Evolutionary conservation across 2,797 vertebrate genomes (phyloP).

Genomic region (Odontamblyopus lacepedii): DNA sequence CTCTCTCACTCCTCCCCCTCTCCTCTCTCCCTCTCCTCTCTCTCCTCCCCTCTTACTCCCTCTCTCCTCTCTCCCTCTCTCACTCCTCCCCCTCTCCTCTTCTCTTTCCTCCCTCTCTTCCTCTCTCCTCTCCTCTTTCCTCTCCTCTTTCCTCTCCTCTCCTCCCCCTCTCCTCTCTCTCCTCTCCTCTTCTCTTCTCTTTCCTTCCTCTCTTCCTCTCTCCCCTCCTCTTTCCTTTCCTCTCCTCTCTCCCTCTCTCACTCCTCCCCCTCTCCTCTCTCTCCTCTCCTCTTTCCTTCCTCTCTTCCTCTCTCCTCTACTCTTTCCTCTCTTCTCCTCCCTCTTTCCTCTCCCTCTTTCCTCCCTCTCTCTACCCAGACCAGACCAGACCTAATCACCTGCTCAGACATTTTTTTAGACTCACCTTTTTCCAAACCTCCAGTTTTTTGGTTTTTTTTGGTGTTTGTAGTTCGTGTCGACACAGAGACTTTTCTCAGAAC

Average conservation of each 20-base stretch:
- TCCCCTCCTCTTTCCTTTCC: background rate
- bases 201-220: conserved; percentile 23
- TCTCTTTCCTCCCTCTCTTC: background rate
- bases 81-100: background rate
- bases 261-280: background rate
- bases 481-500: no score
- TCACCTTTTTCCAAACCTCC: no score
- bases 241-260: background rate
- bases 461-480: no score
- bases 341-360: background rate
- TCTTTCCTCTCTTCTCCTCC: background rate
- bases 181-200: background rate
- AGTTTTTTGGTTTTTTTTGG: no score
- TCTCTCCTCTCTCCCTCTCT: background rate
- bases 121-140: background rate
- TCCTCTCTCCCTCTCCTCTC: background rate
- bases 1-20: background rate
- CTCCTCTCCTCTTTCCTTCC: background rate
- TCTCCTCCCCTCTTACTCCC: no score
- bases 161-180: background rate
- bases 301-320: background rate
- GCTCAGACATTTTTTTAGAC: no score
- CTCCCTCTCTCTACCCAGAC: background rate
- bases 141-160: background rate
- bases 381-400: no score